Evolutionary conservation across 2,797 vertebrate genomes (phyloP), one percentile per base, ranked within the genome.

Genomic region (Setipinna tenuifilis): DNA sequence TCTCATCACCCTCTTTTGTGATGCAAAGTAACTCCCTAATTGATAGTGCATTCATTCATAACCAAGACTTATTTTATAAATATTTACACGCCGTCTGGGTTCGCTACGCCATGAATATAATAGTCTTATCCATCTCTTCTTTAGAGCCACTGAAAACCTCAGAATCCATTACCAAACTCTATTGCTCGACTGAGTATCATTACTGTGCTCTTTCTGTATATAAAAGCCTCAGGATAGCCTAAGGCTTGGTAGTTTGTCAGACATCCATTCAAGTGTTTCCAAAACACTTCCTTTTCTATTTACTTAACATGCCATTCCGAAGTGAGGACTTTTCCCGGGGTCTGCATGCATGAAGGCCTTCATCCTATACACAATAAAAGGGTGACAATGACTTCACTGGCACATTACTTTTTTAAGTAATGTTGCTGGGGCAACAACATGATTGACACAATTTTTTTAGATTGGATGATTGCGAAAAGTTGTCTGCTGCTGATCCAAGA

Each of bases 11-110:
- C 12, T 31, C 68, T 41, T 75, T 75, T 75, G 68, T 75, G 28
- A 75, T 75, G 68, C 68, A 6, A 41, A 41, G 62, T 68, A 11
- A 14, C 31, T 75, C 28, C 12, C 68, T 75, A 35, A 75, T 75
- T 75, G 68, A 75, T 19, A 75, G 68, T 6, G 68, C 68, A 75
- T 35, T 41, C 28, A 75, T 75, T 41, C 68, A 75, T 75, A 75
- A 75, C 28, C 28, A 35, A 31, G 14, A 71, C 50, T 75, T 16
- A 75, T 75, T 14, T 75, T 28, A 75, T 35, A 75, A 35, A 75
- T 75, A 35, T 75, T 75, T 35, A 75, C 31, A 28, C 35, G 14
- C 17, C 16, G 25, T 31, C 25, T 14, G 14, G 3, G 12, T 75
- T 75, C 68, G 35, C 28, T 35, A 35, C 0, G 16, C 31, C 16